Conservation (phyloP, 2,888 invertebrate species). For the Octodonta nipae region DNA sequence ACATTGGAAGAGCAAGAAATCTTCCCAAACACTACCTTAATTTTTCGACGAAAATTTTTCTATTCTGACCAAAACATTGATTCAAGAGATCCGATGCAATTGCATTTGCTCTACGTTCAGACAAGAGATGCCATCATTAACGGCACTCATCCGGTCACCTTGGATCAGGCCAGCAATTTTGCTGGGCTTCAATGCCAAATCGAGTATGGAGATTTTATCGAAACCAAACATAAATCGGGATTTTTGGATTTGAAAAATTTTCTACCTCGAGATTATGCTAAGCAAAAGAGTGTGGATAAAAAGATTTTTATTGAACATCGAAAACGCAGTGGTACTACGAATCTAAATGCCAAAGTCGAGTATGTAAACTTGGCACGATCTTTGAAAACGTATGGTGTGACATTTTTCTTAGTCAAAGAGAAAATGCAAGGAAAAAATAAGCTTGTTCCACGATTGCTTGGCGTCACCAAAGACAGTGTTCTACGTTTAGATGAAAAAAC, state of each 20-base stretch:
- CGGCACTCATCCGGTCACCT: conserved; percentile 92
- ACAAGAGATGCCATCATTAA: conserved; percentile 94
- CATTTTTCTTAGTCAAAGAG: conserved; percentile 98
- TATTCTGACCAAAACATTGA: conserved; percentile 99
- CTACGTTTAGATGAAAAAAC: conserved; percentile 93
- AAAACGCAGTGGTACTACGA: conserved; percentile 64
- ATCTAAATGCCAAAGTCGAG: conserved; percentile 91
- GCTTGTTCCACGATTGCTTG: conserved; percentile 87
- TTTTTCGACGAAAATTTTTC: conserved; percentile 89
- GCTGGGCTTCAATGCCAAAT: conserved; percentile 98
- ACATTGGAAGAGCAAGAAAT: conserved; percentile 94
- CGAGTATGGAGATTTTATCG: conserved; percentile 91
- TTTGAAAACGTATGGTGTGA: conserved; percentile 96
- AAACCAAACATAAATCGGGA: conserved; percentile 82
- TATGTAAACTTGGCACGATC: conserved; percentile 93
- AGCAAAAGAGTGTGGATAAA: conserved; percentile 92
- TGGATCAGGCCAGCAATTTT: conserved; percentile 88
- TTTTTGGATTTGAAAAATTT: conserved; percentile 94
- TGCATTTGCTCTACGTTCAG: conserved; percentile 94
- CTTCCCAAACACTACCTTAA: conserved; percentile 80
- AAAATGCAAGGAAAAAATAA: conserved; percentile 99
- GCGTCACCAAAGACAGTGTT: conserved; percentile 96
- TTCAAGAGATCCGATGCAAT: conserved; percentile 89
- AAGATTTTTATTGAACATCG: conserved; percentile 89
- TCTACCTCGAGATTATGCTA: conserved; percentile 88